Base-by-base conservation (phyloP, 1,140 invertebrate species). In the Scaptomyza graminum region DNA sequence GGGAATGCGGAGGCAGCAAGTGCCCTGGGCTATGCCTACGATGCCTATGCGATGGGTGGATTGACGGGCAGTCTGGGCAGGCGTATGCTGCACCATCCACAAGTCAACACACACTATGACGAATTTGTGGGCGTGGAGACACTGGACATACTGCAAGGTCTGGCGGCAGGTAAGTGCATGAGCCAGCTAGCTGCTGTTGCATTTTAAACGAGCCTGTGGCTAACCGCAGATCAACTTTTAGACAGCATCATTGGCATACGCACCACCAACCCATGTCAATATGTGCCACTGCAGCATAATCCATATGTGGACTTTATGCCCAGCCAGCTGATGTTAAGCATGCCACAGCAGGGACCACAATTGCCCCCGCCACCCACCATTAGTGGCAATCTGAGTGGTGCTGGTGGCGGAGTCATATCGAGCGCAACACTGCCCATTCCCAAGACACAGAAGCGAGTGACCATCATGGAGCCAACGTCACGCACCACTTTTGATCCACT, bases 191-290 rank as follows among this genome's bases (percentile, higher is more conserved):
- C 37, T 39, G 34, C 41, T 78, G 6, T 50, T 50, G 22, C 12
- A 16, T 25, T 55, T 12, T 50, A 49, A 50, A 63, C 39, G 12
- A 9, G 7, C 31, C 3, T 18, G 39, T 52, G 61, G 50, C 46
- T 41, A 43, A 49, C 18, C 49, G 8, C 1, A 47, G 12, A 41
- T 34, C 3, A 13, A 31, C 22, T 66, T 70, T 2, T 84, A 92
- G 91, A 92, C 47, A 92, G 90, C 56, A 90, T 91, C 51, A 92
- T 92, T 72, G 90, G 91, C 47, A 89, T 91, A 41, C 37, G 37
- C 37, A 41, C 49, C 88, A 90, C 49, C 78, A 70, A 44, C 80
- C 43, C 69, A 46, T 55, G 63, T 18, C 83, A 73, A 15, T 81
- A 85, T 41, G 67, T 89, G 49, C 85, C 73, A 13, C 70, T 75